Evolutionary conservation across 2,888 invertebrate species (phyloP).

Genomic region (Busseola fusca): DNA sequence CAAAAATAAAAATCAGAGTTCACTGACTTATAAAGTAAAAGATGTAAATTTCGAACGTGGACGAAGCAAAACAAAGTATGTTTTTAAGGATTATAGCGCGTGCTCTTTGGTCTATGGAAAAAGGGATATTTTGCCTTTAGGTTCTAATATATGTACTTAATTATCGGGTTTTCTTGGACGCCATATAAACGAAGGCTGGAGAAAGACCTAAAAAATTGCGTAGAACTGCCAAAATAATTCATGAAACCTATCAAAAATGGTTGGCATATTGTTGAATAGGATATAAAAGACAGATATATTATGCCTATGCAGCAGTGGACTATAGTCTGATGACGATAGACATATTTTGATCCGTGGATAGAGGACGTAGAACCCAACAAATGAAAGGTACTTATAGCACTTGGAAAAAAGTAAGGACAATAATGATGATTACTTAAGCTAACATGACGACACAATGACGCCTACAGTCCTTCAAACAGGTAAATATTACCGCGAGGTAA

Average conservation of each 20-base stretch:
- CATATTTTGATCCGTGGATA: neutral
- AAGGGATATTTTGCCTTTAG: neutral
- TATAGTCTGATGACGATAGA: too few relatives aligned
- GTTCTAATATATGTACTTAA: neutral
- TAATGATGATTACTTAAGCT: slow-evolving; percentile 1
- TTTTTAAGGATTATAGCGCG: neutral
- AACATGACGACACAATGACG: slow-evolving; percentile 39
- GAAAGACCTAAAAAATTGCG: neutral
- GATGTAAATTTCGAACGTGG: neutral
- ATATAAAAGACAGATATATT: too few relatives aligned
- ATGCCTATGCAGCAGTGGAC: too few relatives aligned
- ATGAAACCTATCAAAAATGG: neutral
- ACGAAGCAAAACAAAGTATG: too few relatives aligned
- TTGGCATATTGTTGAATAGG: neutral
- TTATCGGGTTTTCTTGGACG: neutral
- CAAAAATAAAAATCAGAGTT: neutral
- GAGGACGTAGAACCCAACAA: neutral
- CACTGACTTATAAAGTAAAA: neutral
- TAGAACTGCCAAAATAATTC: neutral
- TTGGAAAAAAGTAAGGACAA: neutral
- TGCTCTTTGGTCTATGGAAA: neutral
- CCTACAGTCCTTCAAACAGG: slow-evolving; percentile 26
- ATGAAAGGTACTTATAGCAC: neutral
- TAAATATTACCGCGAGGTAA: slow-evolving; percentile 44
- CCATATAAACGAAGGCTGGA: neutral